Evolutionary conservation across 2,797 vertebrate species (phyloP).

Genomic region (Aphelocoma californica): DNA sequence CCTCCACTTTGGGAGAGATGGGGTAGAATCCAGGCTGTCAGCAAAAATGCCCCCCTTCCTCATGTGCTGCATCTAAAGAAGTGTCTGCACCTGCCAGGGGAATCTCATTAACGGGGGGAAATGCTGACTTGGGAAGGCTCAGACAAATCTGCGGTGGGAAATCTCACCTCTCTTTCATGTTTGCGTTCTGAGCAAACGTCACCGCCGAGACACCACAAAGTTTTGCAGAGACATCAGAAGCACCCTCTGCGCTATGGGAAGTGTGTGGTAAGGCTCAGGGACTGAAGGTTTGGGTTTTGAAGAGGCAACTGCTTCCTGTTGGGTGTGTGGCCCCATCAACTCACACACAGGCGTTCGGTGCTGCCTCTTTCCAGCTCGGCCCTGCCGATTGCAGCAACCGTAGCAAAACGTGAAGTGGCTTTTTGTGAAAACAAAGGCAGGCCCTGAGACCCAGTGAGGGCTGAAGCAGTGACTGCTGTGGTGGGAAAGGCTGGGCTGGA

Average conservation of each 20-base stretch:
- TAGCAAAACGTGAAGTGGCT: neutral
- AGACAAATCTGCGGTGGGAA: neutral
- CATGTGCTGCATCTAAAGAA: neutral
- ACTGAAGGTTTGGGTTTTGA: neutral
- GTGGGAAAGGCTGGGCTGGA: neutral
- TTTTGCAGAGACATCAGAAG: neutral
- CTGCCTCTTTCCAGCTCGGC: neutral
- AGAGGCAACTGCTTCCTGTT: neutral
- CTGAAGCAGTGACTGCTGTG: neutral
- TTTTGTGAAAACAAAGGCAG: neutral
- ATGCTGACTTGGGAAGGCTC: neutral
- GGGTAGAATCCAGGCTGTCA: conserved; percentile 14
- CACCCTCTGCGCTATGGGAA: neutral
- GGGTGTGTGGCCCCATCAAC: neutral
- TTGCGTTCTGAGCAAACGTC: neutral
- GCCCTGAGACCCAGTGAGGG: neutral
- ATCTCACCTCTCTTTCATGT: neutral
- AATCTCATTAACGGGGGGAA: neutral
- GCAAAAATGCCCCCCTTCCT: neutral
- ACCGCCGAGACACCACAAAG: neutral
- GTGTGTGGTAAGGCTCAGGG: neutral
- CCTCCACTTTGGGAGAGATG: neutral
- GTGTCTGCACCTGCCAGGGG: neutral
- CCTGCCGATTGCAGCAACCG: neutral
- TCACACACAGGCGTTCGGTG: rapidly evolving